Percentiles rank a stretch among this genome's conserved stretches.
phyloP scores from a whole-genome alignment of 1,140 invertebrate species.

The Ceratina calcarata region DNA sequence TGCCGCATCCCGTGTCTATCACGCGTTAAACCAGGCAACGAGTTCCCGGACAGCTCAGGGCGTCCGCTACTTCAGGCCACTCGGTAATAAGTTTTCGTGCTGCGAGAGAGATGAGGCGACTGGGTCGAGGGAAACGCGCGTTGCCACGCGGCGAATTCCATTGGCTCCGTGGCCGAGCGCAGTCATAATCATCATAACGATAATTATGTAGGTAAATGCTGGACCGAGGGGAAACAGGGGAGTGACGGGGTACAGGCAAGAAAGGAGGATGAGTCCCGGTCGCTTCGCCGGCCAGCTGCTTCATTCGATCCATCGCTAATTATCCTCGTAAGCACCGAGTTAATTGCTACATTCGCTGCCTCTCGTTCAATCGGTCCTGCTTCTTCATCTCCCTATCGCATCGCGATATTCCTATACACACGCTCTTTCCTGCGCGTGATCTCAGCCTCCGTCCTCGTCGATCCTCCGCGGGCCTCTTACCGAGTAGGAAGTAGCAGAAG shows the following conservation, averaged over 20 bases:
- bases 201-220: conserved; percentile 79
- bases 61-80: conserved; percentile 2
- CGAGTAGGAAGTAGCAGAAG: conserved; percentile 60
- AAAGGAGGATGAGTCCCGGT: conserved; percentile 53
- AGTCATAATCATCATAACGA: conserved; percentile 78
- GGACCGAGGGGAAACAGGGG: conserved; percentile 32
- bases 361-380: conserved; percentile 59
- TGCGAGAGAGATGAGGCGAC: background rate
- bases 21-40: conserved; percentile 9
- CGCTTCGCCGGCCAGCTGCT: conserved; percentile 75
- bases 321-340: conserved; percentile 77
- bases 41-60: conserved; percentile 16
- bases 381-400: conserved; percentile 52
- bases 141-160: conserved; percentile 58
- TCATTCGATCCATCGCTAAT: conserved; percentile 77
- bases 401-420: conserved; percentile 12
- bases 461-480: conserved; percentile 36
- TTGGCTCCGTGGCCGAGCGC: conserved; percentile 43
- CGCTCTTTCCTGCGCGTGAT: background rate
- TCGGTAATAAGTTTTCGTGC: conserved; percentile 36
- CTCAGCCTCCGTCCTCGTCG: conserved; percentile 16
- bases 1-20: background rate
- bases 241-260: background rate
- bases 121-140: conserved; percentile 42
- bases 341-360: conserved; percentile 74